Evolutionary conservation across 2,888 invertebrate genomes (phyloP).

Genomic region (Euclidia mi): DNA sequence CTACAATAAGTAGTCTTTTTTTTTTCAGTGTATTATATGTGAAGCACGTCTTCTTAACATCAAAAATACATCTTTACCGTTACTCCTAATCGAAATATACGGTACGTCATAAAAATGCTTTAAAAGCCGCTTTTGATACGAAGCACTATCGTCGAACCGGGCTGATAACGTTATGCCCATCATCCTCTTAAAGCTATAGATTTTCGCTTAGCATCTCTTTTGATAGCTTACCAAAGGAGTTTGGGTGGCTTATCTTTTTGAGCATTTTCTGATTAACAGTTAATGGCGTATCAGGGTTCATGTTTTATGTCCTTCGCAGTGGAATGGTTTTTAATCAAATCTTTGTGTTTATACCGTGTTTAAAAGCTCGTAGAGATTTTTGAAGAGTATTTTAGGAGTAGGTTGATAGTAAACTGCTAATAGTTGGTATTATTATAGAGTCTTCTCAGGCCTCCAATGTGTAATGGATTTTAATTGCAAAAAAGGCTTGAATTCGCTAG

Average conservation of each 20-base stretch:
- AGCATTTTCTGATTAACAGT: neutral
- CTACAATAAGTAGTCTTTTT: too few relatives aligned
- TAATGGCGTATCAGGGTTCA: neutral
- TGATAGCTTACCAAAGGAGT: neutral
- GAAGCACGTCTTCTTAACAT: too few relatives aligned
- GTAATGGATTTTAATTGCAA: too few relatives aligned
- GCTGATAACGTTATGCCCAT: slow-evolving; percentile 5
- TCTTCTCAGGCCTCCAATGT: too few relatives aligned
- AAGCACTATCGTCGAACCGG: neutral
- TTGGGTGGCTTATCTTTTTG: neutral
- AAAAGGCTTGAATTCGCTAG: too few relatives aligned
- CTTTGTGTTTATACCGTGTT: too few relatives aligned
- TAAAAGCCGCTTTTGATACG: slow-evolving; percentile 11
- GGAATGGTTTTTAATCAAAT: too few relatives aligned
- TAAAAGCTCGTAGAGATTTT: too few relatives aligned
- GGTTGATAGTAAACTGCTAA: too few relatives aligned
- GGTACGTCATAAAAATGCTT: slow-evolving; percentile 9
- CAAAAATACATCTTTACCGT: slow-evolving; percentile 10
- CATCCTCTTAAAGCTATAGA: slow-evolving; percentile 8
- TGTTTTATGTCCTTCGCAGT: too few relatives aligned
- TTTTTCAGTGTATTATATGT: too few relatives aligned
- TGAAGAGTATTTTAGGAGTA: neutral
- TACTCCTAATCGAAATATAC: slow-evolving; percentile 8
- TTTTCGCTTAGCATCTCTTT: slow-evolving; percentile 14
- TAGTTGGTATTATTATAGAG: too few relatives aligned